Evolutionary conservation across 2,797 vertebrate genomes (phyloP).

Genomic region (Pipistrellus pygmaeus): DNA sequence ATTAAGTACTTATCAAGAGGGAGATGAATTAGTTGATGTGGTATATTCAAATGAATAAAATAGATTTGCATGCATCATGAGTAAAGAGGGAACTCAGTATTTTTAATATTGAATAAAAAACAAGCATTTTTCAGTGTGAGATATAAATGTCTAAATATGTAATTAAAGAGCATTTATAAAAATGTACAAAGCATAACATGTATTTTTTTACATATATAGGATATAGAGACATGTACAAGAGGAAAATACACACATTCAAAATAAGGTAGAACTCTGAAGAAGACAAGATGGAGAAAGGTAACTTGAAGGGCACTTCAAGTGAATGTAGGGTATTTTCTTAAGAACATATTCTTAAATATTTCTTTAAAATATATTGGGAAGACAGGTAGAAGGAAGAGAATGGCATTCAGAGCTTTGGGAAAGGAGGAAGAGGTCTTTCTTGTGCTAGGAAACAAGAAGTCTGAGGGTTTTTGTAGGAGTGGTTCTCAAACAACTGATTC

Average conservation of each 20-base stretch:
- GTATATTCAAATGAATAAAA: background rate
- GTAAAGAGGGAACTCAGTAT: background rate
- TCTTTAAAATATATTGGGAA: background rate
- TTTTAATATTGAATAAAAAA: background rate
- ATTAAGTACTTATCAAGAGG: background rate
- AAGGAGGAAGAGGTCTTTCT: background rate
- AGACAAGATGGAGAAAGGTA: background rate
- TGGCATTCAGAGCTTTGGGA: background rate
- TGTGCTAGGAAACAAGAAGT: background rate
- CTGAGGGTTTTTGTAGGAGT: background rate
- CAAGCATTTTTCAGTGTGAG: background rate
- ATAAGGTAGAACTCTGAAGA: background rate
- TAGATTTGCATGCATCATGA: background rate
- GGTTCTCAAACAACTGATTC: background rate
- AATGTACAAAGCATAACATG: background rate
- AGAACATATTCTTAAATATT: background rate
- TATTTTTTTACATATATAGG: background rate
- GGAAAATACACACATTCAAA: background rate
- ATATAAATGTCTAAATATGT: background rate
- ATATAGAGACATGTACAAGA: background rate
- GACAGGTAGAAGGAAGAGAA: background rate
- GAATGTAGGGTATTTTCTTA: background rate
- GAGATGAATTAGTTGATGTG: background rate
- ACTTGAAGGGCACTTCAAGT: background rate
- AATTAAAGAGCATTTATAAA: background rate